Conservation (phyloP, 2,797 vertebrate genomes). For the Bradypodion ventrale region DNA sequence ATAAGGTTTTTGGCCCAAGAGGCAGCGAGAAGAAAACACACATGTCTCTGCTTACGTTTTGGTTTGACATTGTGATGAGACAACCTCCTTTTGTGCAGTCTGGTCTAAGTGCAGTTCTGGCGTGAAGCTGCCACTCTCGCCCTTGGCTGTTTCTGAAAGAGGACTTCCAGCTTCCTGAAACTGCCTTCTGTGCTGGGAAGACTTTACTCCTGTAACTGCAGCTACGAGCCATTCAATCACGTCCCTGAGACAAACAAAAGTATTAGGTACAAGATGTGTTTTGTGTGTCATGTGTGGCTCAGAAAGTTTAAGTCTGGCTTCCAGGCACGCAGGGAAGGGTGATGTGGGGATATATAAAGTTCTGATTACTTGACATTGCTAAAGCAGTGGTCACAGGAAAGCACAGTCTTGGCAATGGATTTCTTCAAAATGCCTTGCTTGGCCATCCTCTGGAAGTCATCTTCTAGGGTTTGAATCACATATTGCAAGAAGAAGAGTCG, state of each 20-base stretch:
- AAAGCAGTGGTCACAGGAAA: constrained; percentile 86
- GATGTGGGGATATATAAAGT: background rate
- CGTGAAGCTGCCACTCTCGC: constrained; percentile 10
- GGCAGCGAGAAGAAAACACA: too few relatives aligned
- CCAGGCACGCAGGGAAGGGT: background rate
- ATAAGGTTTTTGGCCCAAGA: too few relatives aligned
- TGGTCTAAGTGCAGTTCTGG: constrained; percentile 31
- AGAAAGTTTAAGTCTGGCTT: background rate
- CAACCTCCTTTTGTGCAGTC: constrained; percentile 31
- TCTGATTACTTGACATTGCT: constrained; percentile 82
- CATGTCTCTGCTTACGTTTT: constrained; percentile 61
- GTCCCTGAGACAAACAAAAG: constrained; percentile 77
- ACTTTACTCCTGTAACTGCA: constrained; percentile 70
- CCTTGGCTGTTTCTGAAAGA: constrained; percentile 30
- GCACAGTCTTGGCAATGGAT: constrained; percentile 82
- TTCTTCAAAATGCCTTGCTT: constrained; percentile 72
- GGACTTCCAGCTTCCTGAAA: constrained; percentile 5
- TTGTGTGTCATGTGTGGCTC: background rate
- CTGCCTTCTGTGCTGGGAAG: constrained; percentile 37
- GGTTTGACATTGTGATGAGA: constrained; percentile 23
- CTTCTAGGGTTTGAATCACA: constrained; percentile 88
- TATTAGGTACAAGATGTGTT: background rate
- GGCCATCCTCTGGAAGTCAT: constrained; percentile 85
- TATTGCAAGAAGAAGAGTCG: constrained; percentile 88
- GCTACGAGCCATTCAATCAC: constrained; percentile 87